Evolutionary conservation across 2,797 vertebrate species (phyloP).

Genomic region (Acrocephalus scirpaceus): DNA sequence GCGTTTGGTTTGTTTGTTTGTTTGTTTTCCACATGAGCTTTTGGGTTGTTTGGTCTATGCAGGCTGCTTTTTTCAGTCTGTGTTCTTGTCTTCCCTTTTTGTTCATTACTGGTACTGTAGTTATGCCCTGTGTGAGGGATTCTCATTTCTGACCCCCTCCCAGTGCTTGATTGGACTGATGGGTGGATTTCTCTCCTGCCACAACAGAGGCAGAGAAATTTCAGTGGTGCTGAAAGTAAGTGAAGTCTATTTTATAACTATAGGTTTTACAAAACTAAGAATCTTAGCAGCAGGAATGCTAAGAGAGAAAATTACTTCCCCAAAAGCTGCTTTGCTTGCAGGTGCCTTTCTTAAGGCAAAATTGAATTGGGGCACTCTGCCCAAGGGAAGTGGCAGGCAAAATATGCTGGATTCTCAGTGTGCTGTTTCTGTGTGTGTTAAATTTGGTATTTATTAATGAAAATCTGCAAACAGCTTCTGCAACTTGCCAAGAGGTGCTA

Average conservation of each 20-base stretch:
- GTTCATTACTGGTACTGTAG: neutral
- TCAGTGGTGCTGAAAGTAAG: neutral
- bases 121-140: neutral
- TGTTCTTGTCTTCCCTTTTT: neutral
- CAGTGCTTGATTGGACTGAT: neutral
- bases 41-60: neutral
- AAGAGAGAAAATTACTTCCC: neutral
- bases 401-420: neutral
- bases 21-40: neutral
- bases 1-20: neutral
- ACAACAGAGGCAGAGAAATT: neutral
- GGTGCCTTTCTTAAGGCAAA: neutral
- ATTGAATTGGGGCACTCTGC: neutral
- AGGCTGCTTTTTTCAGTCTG: neutral
- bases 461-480: neutral
- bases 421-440: neutral
- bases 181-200: neutral
- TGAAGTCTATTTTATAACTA: neutral
- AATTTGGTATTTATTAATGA: neutral
- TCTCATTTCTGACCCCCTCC: neutral
- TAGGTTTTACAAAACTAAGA: neutral
- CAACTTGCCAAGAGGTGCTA: neutral
- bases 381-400: neutral
- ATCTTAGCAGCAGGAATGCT: neutral
- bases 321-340: neutral